A percentile compares a stretch with the other conserved stretches of the same genome.
These are phyloP conservation scores for Dicycla oo DNA, from an alignment of 2,888 invertebrate genomes.

Conservation along the genomic window DNA sequence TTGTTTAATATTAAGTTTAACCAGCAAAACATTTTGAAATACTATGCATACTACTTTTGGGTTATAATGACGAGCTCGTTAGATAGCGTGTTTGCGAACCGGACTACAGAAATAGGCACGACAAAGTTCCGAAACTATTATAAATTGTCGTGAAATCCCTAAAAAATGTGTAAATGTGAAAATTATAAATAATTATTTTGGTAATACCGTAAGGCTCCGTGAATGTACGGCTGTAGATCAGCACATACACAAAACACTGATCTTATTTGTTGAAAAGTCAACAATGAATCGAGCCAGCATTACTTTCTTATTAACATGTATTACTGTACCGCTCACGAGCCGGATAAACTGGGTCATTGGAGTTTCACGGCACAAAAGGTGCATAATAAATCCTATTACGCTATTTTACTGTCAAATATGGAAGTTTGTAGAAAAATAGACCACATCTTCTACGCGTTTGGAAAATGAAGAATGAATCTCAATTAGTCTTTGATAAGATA, in stretches of 20 bases:
- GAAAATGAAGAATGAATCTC: too few species aligned
- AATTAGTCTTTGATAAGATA: too few species aligned
- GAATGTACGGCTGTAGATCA: constrained; percentile 19
- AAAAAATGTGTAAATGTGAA: background rate
- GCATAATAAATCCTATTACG: constrained; percentile 38
- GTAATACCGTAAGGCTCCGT: constrained; percentile 4
- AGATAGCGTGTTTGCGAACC: too few species aligned
- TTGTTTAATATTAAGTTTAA: constrained; percentile 4
- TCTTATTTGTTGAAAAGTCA: constrained; percentile 51
- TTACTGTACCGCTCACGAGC: constrained; percentile 47
- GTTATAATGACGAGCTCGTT: background rate
- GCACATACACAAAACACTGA: constrained; percentile 31
- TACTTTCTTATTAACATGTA: constrained; percentile 56
- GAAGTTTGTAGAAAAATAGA: background rate
- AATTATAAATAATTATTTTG: background rate
- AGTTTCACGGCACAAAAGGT: constrained; percentile 42
- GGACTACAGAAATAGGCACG: background rate
- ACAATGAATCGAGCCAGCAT: constrained; percentile 33
- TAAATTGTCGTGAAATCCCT: too few species aligned
- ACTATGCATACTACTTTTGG: background rate
- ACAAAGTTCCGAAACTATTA: too few species aligned
- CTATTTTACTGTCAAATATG: constrained; percentile 45
- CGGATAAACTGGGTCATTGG: constrained; percentile 47
- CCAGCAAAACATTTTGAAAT: background rate
- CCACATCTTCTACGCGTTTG: too few species aligned